Evolutionary conservation across 1,140 invertebrate species (phyloP).

Genomic region (Drosophila elegans): DNA sequence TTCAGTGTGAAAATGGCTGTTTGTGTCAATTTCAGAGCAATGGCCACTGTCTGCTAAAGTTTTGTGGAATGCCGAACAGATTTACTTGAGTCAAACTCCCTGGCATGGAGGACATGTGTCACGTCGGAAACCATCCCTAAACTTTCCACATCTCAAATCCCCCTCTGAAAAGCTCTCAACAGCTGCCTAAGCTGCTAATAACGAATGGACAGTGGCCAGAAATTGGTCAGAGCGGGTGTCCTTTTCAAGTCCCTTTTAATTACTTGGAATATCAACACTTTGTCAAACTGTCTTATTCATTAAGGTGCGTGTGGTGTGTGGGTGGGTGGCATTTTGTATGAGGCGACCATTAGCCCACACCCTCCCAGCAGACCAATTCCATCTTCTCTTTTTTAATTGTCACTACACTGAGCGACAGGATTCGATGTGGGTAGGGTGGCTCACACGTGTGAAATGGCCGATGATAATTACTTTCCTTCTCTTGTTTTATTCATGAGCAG

Average conservation of each 20-base stretch:
- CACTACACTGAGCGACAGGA: conserved; percentile 24
- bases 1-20: background rate
- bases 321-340: conserved; percentile 2
- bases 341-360: conserved; percentile 20
- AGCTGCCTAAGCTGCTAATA: conserved; percentile 69
- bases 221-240: conserved; percentile 69
- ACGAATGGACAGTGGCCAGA: conserved; percentile 80
- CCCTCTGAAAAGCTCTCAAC: conserved; percentile 51
- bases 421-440: conserved; percentile 3
- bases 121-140: conserved; percentile 38
- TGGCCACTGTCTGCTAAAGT: conserved; percentile 45
- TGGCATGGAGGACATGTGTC: conserved; percentile 52
- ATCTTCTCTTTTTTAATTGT: conserved; percentile 57
- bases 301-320: conserved; percentile 56
- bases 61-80: conserved; percentile 73
- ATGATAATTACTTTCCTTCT: conserved; percentile 73
- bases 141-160: conserved; percentile 3
- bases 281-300: conserved; percentile 70
- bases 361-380: conserved; percentile 25
- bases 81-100: conserved; percentile 45
- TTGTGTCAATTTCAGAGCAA: conserved; percentile 16
- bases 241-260: conserved; percentile 76
- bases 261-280: conserved; percentile 83
- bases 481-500: conserved; percentile 72
- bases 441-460: conserved; percentile 58